Base-by-base conservation (phyloP, 92 coral and sea anemone genomes). In the Porites divaricata region DNA sequence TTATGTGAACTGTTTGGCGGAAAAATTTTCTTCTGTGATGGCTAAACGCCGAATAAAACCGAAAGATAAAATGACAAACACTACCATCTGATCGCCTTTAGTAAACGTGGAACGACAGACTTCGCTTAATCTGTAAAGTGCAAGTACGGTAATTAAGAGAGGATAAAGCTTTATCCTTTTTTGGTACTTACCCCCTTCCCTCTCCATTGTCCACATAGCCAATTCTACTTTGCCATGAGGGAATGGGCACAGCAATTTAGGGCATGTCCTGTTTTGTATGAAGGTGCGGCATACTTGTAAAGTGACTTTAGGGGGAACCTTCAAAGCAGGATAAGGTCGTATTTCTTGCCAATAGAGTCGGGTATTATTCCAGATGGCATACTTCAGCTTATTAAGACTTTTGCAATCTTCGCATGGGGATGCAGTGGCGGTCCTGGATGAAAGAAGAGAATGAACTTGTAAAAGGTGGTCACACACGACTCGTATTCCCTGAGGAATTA, bases 161-260 rank as follows among this genome's bases (percentile, higher is more conserved):
- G 45, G 45, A 35, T 35, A 4, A 35, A 35, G 45, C 45, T 35
- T 35, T 35, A 35, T 35, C 45, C 45, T 35, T 6, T 35, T 35
- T 54, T 9, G 16, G 1, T 54, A 75, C 86, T 61, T 67, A 93
- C 95, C 68, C 67, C 89, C 84, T 50, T 84, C 22, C 49, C 95
- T 56, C 48, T 91, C 93, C 87, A 83, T 69, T 21, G 87, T 81
- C 98, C 98, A 94, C 72, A 92, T 76, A 12, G 5, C 6, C 9
- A 16, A 58, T 81, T 94, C 98, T n/a, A 51, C 51, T 50, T 91
- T 86, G n/a, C 98, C 98, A 84, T 94, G 98, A 26, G 93, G 90
- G 74, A 91, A 94, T 1, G 84, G 84, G 66, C 98, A 94, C 12
- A 86, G 84, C 6, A 14, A 48, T 80, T 70, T 91, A 5, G 13